A percentile compares a stretch with the other conserved stretches of the same genome.
Conservation (phyloP, 2,888 invertebrate species). For the Pheosia gnoma region DNA sequence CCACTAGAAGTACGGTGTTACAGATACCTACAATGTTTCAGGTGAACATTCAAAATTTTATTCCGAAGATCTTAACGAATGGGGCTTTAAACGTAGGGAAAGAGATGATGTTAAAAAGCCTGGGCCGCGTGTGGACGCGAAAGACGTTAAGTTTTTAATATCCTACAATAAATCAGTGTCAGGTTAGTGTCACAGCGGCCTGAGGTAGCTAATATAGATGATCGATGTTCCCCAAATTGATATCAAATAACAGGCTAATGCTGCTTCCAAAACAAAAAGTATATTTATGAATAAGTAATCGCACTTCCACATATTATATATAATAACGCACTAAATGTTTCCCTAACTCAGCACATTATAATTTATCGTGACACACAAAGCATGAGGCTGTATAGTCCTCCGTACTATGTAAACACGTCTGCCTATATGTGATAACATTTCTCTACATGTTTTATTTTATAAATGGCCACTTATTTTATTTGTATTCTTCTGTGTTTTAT, state of each 20-base stretch:
- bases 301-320: constrained; percentile 73
- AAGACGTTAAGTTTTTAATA: constrained; percentile 80
- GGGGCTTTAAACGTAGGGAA: constrained; percentile 94
- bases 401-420: constrained; percentile 38
- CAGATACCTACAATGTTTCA: constrained; percentile 78
- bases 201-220: constrained; percentile 61
- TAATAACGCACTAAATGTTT: constrained; percentile 76
- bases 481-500: constrained; percentile 30
- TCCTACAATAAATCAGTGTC: constrained; percentile 79
- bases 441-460: constrained; percentile 37
- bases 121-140: constrained; percentile 91
- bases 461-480: constrained; percentile 20
- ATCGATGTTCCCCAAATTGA: constrained; percentile 68
- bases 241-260: constrained; percentile 48
- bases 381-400: constrained; percentile 61
- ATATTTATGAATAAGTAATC: constrained; percentile 50
- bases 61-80: constrained; percentile 84
- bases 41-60: constrained; percentile 80
- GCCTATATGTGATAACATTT: constrained; percentile 45
- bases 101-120: constrained; percentile 97
- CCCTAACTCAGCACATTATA: constrained; percentile 66
- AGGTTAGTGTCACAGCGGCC: constrained; percentile 82
- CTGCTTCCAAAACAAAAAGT: constrained; percentile 48
- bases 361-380: constrained; percentile 56
- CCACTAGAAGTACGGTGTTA: constrained; percentile 61